phyloP scores from a whole-genome alignment of 2,113 vertebrate genomes.

The Limanda limanda region DNA sequence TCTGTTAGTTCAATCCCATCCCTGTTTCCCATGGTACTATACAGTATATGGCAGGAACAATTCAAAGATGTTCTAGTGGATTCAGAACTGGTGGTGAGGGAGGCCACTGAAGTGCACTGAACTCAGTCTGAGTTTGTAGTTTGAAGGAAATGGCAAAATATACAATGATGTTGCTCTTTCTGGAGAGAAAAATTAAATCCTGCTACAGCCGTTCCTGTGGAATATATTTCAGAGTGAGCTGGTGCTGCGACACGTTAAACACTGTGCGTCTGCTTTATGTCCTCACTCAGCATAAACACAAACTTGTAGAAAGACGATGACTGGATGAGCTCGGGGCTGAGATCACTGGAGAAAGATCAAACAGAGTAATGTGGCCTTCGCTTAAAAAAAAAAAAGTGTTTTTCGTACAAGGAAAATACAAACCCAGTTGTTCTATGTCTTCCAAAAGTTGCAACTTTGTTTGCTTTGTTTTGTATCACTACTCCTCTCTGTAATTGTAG shows the following conservation, averaged over 20 bases:
- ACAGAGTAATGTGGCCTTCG: slow-evolving; percentile 33
- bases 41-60: background rate
- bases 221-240: background rate
- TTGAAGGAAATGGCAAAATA: background rate
- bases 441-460: background rate
- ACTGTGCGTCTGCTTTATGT: background rate
- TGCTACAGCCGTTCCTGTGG: background rate
- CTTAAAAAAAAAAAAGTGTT: slow-evolving; percentile 48
- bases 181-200: background rate
- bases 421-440: background rate
- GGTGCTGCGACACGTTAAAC: background rate
- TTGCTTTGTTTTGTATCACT: background rate
- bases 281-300: slow-evolving; percentile 1
- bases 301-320: slow-evolving; percentile 7
- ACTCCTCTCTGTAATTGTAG: background rate
- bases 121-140: background rate
- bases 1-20: background rate
- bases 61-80: background rate
- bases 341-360: slow-evolving; percentile 33
- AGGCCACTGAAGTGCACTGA: background rate
- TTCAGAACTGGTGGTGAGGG: background rate
- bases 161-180: background rate
- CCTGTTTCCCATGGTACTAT: background rate
- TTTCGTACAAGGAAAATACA: slow-evolving; percentile 8
- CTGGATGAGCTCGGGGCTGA: slow-evolving; percentile 1